Base-by-base conservation (phyloP, 2,888 invertebrate genomes). In the Xylophagus ater region DNA sequence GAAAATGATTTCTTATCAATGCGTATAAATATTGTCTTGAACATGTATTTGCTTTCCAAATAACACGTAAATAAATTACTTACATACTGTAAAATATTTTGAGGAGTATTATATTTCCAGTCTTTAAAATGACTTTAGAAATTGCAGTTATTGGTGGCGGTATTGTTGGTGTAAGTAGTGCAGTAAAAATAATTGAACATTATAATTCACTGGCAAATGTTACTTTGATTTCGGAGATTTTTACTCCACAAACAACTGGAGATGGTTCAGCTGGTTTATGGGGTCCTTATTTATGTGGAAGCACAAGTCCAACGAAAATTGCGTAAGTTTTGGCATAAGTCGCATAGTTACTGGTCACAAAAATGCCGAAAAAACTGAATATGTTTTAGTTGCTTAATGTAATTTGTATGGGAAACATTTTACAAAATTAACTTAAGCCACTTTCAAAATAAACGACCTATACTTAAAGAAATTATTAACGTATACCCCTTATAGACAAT, bases 251-350 rank as follows among this genome's bases (percentile, higher is more conserved):
- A 40, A 85, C 85, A 0, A 85, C 84, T 0, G 79, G 81, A 0
- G 84, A 85, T 56, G 77, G 80, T 0, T 78, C 82, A 2, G 86
- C 83, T 0, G 86, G 85, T 0, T 58, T 85, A 5, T 85, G 84
- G 81, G 68, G 70, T 8, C 85, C 84, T 0, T 82, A 73, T 54
- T 56, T 78, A 7, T 66, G 74, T 29, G 72, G 72, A 0, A 62
- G 66, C 12, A 81, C 79, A 1, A 62, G 76, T 0, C 50, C 55
- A 2, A 48, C 64, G 0, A 66, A 72, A 44, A 62, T 81, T 13
- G 47, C 59, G 76, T 77, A 57, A 64, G 66, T 41, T 4, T 21
- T n/a, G 25, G 13, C n/a, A 13, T 9, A 26, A 10, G n/a, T 23
- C 8, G 23, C 23, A 23, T 23, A 23, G 23, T n/a, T n/a, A n/a